Evolutionary conservation across 2,797 vertebrate genomes (phyloP), one percentile per base, ranked within the genome.

Genomic region (Tangara arthus): DNA sequence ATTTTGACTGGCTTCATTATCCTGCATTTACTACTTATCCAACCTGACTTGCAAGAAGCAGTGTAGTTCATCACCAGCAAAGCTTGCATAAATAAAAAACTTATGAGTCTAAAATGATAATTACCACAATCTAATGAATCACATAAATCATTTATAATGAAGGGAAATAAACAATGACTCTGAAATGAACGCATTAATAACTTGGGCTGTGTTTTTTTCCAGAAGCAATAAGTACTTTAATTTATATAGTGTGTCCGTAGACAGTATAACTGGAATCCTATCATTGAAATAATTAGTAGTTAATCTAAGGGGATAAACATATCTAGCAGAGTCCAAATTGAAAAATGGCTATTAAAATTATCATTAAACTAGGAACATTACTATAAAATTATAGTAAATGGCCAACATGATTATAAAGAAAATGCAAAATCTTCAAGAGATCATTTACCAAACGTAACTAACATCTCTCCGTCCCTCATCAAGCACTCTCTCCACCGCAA

Each of bases 121-220:
- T 98, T 97, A 97, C 93, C 59, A 80, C 88, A 93, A 95, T 97
- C 64, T 97, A 98, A 98, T 98, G 97, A 98, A 98, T 97, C 96
- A 92, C 91, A 97, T 98, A 98, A 97, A 97, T 98, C 97, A 97
- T 95, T 97, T 97, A 97, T 97, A 97, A 97, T 97, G 97, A 97
- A 98, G 59, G 72, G 47, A 96, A 97, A 97, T 97, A 97, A 98
- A 97, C 92, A 97, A 96, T 17, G 8, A 83, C 56, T 93, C 87
- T 73, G 80, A 97, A 92, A 97, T 61, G 92, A 97, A 84, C 70
- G 87, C 91, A 96, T 97, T 97, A 98, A 97, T 97, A 97, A 97
- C 91, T 95, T 84, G 80, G 34, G 53, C 8, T 65, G 15, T 63
- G 32, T 63, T 79, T 78, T 96, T 94, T 92, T 93, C 76, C 76